Base-by-base conservation (phyloP, 2,113 vertebrate species). In the Notothenia rossii region DNA sequence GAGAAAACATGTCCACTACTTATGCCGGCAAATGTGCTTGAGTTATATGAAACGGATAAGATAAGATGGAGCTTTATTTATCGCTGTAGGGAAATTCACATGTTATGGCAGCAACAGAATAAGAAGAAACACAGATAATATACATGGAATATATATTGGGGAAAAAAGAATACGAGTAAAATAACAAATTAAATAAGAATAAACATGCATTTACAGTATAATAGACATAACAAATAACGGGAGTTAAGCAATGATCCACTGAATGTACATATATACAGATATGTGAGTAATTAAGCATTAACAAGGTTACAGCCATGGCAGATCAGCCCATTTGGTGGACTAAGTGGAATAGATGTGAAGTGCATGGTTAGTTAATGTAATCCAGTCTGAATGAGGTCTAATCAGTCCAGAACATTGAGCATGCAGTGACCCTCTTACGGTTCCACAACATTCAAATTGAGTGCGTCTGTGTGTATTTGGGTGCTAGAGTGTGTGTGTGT, bases 381-480 rank as follows among this genome's bases (percentile, higher is more conserved):
- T 66, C n/a, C 18, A 71, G 46, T 67, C 54, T 48, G 63, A 78
- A 63, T 75, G 56, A 77, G 64, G 61, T 84, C 82, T 60, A 88
- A 80, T 86, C 89, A 72, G 81, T 63, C 78, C 81, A 74, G 71
- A 84, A 81, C 83, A 60, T 64, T 73, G 86, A 87, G 75, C 88
- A 79, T 81, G 72, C 77, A 68, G 64, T 77, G 65, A 79, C 75
- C 85, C 36, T 73, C 18, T 71, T 83, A 64, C 11, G 36, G 64
- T 78, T 81, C 69, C 75, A 3, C 71, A 51, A 15, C 7, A 14
- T 45, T 18, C 18, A 22, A 10, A 50, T 0, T 56, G 22, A 8
- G 13, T n/a, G 46, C 17, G 9, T 64, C 12, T 20, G 53, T 17
- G 22, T 36, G 43, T 22, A 5, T 55, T 15, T 55, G 43, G 29